A percentile compares a stretch with the other conserved stretches of the same genome.
Evolutionary conservation across 2,113 vertebrate species (phyloP).

Genomic region (Etia nguti): DNA sequence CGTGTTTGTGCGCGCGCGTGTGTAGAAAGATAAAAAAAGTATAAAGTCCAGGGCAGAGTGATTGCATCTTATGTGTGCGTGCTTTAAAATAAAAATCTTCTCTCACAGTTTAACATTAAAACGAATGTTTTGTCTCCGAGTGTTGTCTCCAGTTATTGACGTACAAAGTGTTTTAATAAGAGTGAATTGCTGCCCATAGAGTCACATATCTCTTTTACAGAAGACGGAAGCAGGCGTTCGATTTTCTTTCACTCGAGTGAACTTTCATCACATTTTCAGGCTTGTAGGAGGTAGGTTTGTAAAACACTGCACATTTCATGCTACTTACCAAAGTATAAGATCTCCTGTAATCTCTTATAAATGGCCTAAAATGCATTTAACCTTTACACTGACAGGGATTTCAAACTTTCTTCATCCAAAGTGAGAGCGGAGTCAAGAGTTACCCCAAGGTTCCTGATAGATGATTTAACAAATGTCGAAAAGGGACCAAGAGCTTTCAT

Average conservation of each 20-base stretch:
- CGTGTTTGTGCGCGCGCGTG: rapidly evolving
- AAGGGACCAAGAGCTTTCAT: background rate
- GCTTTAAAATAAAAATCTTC: background rate
- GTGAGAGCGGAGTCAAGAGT: background rate
- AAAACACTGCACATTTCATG: background rate
- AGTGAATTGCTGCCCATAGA: background rate
- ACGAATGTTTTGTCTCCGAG: background rate
- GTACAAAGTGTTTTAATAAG: background rate
- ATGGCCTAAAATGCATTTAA: background rate
- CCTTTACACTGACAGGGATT: rapidly evolving
- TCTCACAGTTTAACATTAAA: background rate
- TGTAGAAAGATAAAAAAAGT: background rate
- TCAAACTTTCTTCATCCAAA: background rate
- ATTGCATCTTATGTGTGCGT: rapidly evolving
- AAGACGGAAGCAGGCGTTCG: background rate
- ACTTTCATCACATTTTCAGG: background rate
- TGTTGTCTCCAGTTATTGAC: background rate
- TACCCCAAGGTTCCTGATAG: background rate
- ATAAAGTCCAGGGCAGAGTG: background rate
- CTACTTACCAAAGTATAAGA: background rate
- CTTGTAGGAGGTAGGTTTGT: background rate
- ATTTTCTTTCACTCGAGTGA: background rate
- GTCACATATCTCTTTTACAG: background rate
- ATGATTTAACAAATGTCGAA: rapidly evolving
- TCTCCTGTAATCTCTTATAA: background rate